phyloP scores from a whole-genome alignment of 2,888 invertebrate species.

The Pyrrhosoma nymphula region DNA sequence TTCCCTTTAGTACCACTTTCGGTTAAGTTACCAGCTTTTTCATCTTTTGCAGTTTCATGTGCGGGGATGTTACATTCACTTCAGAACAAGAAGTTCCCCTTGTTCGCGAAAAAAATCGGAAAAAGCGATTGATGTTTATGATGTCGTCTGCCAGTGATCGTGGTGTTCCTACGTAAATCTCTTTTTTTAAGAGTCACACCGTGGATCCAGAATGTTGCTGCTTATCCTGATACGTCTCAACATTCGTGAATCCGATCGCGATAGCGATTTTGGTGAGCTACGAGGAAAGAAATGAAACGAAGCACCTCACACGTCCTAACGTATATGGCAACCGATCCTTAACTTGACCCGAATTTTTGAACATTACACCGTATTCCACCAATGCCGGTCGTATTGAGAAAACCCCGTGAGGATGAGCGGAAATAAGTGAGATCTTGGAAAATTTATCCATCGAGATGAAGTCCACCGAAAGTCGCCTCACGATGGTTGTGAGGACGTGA shows the following conservation, averaged over 20 bases:
- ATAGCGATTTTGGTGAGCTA: background rate
- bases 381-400: background rate
- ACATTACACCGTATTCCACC: background rate
- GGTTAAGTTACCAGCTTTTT: too few relatives aligned
- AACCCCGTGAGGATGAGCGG: background rate
- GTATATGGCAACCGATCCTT: background rate
- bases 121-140: background rate
- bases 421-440: background rate
- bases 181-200: background rate
- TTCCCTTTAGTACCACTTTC: too few relatives aligned
- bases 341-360: background rate
- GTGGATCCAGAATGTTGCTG: background rate
- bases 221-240: background rate
- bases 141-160: background rate
- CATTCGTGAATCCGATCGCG: background rate
- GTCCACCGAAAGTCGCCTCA: background rate
- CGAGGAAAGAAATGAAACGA: background rate
- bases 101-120: background rate
- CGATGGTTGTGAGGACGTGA: too few relatives aligned
- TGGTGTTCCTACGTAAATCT: too few relatives aligned
- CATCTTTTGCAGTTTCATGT: too few relatives aligned
- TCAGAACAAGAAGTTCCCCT: background rate
- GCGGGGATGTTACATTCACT: too few relatives aligned
- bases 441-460: background rate
- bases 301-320: background rate